Base-by-base conservation (phyloP, 2,888 invertebrate genomes). In the Acanthopleura granulata region DNA sequence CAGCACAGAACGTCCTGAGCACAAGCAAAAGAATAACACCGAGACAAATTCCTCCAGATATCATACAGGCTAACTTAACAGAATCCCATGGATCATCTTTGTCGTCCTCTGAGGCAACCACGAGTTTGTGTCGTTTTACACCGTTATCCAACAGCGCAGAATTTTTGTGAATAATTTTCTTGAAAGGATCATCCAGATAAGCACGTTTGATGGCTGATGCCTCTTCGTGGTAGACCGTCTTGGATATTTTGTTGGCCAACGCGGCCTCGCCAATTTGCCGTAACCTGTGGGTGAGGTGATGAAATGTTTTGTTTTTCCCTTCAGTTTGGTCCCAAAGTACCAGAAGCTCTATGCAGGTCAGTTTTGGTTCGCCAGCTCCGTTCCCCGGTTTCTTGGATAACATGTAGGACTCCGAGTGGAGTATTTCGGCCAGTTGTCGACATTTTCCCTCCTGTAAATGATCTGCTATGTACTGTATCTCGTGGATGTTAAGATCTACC, bases 381-480 rank as follows among this genome's bases (percentile, higher is more conserved):
- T 15, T 9, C 69, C 25, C 25, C 71, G 12, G 25, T 14, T 12
- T 22, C 14, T 51, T 22, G 16, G 18, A 1, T 9, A 72, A 14
- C 22, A 51, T 18, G 18, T 25, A 57, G 6, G 62, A 51, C 18
- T 77, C 80, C 69, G 81, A 74, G 49, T 82, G 79, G 1, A 88
- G 78, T 29, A 84, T 82, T 14, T 79, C 78, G 3, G 82, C 76
- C 0, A 88, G 77, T n/a, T 77, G 75, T 15, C 76, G 75, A 73
- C 88, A 88, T 75, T 87, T 86, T 1, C 78, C 72, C 40, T 49
- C 29, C 6, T 81, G 79, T 40, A 88, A 77, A 74, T 86, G 85
- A 73, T 87, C 85, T 0, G 88, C 82, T 11, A 88, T 81, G 72
- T 81, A 83, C 73, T 86, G 84, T n/a, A 88, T 69, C 75, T 88